Conservation (phyloP, 2,797 vertebrate genomes). For the Falco naumanni region DNA sequence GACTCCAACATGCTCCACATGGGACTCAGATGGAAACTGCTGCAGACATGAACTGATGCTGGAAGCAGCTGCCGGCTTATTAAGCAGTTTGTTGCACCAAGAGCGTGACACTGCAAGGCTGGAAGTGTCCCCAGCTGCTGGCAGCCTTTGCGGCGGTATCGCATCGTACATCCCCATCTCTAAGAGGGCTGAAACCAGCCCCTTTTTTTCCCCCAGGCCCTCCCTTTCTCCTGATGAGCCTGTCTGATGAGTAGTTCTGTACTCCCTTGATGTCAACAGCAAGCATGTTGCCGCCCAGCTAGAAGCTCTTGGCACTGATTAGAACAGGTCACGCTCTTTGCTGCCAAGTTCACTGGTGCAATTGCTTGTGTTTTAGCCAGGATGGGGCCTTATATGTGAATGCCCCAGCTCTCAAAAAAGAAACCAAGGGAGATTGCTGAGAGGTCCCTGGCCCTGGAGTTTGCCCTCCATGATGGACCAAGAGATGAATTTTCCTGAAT, state of each 20-base stretch:
- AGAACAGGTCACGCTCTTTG: rapidly evolving
- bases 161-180: not conserved
- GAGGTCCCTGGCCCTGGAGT: not conserved
- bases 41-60: not conserved
- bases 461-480: rapidly evolving
- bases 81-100: rapidly evolving
- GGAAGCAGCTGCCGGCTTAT: not conserved
- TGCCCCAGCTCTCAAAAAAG: not conserved
- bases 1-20: not conserved
- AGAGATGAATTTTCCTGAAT: not conserved
- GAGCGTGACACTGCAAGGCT: rapidly evolving
- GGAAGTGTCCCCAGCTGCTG: rapidly evolving
- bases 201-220: rapidly evolving
- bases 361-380: not conserved
- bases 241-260: not conserved
- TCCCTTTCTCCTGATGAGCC: not conserved
- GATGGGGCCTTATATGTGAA: not conserved
- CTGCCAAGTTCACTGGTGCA: not conserved
- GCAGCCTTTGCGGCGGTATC: not conserved
- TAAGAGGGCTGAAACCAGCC: not conserved
- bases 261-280: rapidly evolving
- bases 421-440: not conserved
- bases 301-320: not conserved
- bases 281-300: rapidly evolving
- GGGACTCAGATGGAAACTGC: not conserved